phyloP scores from a whole-genome alignment of 2,888 invertebrate genomes.

The Erebia ligea region DNA sequence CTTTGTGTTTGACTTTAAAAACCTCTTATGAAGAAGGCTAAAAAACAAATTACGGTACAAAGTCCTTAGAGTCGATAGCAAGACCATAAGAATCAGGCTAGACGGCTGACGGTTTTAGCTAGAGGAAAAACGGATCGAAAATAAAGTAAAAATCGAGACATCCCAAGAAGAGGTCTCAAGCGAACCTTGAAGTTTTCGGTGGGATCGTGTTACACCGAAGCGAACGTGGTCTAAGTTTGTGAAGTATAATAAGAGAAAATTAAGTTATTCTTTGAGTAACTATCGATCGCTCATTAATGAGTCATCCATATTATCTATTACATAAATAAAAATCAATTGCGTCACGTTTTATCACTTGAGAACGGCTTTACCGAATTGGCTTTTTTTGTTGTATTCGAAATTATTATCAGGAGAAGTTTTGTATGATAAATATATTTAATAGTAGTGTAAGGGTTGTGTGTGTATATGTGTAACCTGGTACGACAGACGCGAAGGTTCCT shows the following conservation, averaged over 20 bases:
- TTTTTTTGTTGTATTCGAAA: neutral
- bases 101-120: conserved; percentile 79
- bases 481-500: too few relatives aligned
- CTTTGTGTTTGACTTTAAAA: conserved; percentile 43
- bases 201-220: conserved; percentile 56
- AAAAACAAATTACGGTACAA: conserved; percentile 49
- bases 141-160: conserved; percentile 81
- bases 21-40: conserved; percentile 41
- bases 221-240: conserved; percentile 13
- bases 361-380: too few relatives aligned
- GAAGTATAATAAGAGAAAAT: neutral
- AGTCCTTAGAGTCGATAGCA: conserved; percentile 56
- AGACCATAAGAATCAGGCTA: conserved; percentile 68
- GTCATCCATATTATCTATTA: too few relatives aligned
- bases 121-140: conserved; percentile 76
- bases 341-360: too few relatives aligned
- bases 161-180: conserved; percentile 78
- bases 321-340: too few relatives aligned
- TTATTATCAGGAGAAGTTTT: too few relatives aligned
- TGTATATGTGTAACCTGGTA: too few relatives aligned
- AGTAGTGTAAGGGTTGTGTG: too few relatives aligned
- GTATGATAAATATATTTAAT: too few relatives aligned
- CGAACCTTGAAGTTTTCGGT: conserved; percentile 63
- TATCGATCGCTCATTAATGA: too few relatives aligned
- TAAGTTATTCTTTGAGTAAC: neutral